Conservation (phyloP, 2,113 vertebrate species). For the Dipodomys stephensi region DNA sequence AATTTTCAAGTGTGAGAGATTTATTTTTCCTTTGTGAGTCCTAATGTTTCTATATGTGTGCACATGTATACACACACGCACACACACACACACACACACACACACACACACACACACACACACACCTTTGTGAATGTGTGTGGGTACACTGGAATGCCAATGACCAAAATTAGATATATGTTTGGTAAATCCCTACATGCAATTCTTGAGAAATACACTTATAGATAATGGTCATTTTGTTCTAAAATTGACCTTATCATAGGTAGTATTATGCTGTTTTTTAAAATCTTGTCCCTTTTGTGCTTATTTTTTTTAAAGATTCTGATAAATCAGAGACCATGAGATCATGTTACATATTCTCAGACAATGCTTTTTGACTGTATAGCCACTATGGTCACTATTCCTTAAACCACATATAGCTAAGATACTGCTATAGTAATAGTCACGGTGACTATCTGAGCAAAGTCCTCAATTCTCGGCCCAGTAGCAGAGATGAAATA, state of each 20-base stretch:
- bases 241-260: neutral
- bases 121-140: neutral
- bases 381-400: neutral
- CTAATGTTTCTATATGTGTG: constrained; percentile 35
- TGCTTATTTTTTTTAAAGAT: constrained; percentile 13
- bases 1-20: constrained; percentile 82
- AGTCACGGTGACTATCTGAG: neutral
- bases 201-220: constrained; percentile 33
- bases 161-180: constrained; percentile 18
- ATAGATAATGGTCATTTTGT: neutral
- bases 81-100: neutral
- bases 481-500: neutral
- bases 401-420: neutral
- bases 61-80: neutral
- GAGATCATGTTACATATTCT: neutral
- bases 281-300: constrained; percentile 32
- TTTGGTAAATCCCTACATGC: constrained; percentile 27
- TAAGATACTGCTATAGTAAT: neutral
- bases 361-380: neutral
- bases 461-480: neutral
- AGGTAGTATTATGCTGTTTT: neutral
- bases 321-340: constrained; percentile 1
- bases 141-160: constrained; percentile 1
- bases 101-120: neutral
- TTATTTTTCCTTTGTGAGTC: constrained; percentile 75